phyloP scores from a whole-genome alignment of 2,888 invertebrate genomes.

The Drosophila prolongata region DNA sequence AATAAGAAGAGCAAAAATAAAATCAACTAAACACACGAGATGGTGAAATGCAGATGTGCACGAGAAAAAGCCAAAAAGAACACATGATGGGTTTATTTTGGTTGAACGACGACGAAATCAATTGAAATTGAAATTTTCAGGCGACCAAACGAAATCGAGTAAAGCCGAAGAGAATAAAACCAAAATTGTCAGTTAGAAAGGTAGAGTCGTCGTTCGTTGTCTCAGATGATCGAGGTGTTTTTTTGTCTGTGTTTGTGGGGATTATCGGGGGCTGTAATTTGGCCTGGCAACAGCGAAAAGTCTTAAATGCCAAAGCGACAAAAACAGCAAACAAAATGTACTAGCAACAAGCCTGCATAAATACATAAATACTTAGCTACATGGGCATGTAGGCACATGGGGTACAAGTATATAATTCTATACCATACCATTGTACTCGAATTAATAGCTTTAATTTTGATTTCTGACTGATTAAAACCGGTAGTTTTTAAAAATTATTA shows the following conservation, averaged over 20 bases:
- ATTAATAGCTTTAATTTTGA: no score
- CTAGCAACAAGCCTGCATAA: slow-evolving; percentile 22
- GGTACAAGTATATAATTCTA: no score
- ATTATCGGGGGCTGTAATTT: slow-evolving; percentile 6
- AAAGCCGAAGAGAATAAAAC: slow-evolving; percentile 19
- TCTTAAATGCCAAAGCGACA: slow-evolving; percentile 29
- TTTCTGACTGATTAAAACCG: no score
- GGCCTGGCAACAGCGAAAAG: slow-evolving; percentile 49
- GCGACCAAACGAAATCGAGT: slow-evolving; percentile 9
- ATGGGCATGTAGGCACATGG: background rate
- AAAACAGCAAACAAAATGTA: slow-evolving; percentile 29
- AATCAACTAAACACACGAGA: slow-evolving; percentile 9
- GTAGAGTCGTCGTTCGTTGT: slow-evolving; percentile 10
- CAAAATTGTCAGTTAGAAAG: slow-evolving; percentile 32
- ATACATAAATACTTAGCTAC: background rate
- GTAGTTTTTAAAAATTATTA: no score
- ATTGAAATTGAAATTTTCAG: slow-evolving; percentile 65
- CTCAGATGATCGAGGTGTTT: slow-evolving; percentile 8
- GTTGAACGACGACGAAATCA: slow-evolving; percentile 61
- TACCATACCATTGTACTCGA: no score
- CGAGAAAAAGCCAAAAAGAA: slow-evolving; percentile 9
- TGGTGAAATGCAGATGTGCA: slow-evolving; percentile 27
- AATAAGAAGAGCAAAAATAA: slow-evolving; percentile 12
- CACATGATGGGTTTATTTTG: slow-evolving; percentile 60
- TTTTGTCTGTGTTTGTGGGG: background rate